These are phyloP conservation scores for Palythoa caribaeorum DNA, from an alignment of 92 coral and sea anemone species.

Conservation along the genomic window DNA sequence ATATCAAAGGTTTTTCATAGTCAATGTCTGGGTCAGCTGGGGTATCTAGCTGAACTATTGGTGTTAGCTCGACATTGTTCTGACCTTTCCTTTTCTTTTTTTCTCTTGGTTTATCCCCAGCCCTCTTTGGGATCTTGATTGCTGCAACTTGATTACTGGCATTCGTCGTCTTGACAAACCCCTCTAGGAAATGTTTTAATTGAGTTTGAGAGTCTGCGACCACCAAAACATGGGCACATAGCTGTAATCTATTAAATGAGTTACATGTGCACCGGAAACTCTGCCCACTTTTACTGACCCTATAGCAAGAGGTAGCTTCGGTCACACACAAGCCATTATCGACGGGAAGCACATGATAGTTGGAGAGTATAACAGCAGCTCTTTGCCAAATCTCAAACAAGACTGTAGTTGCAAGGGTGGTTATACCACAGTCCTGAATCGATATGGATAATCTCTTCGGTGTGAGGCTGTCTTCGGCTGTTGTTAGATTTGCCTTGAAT, in stretches of 20 bases:
- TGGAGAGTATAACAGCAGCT: constrained; percentile 26
- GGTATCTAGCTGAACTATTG: constrained; percentile 34
- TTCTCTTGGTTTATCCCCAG: constrained; percentile 29
- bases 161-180: neutral
- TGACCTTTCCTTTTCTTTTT: constrained; percentile 57
- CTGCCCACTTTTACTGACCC: neutral
- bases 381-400: constrained; percentile 44
- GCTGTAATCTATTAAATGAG: constrained; percentile 4
- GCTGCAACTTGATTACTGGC: neutral
- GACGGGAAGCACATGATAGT: neutral
- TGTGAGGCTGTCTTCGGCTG: constrained; percentile 12
- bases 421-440: constrained; percentile 48
- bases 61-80: constrained; percentile 56
- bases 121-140: constrained; percentile 35
- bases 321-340: constrained; percentile 43
- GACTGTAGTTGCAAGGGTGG: constrained; percentile 40
- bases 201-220: constrained; percentile 22
- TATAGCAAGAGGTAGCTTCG: constrained; percentile 26
- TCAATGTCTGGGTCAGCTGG: constrained; percentile 46
- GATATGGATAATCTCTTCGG: constrained; percentile 48
- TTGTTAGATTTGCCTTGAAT: neutral
- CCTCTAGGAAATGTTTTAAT: neutral
- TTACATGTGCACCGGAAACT: constrained; percentile 8
- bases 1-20: constrained; percentile 47
- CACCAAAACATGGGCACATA: constrained; percentile 29